Percentiles rank a stretch among this genome's conserved stretches.
Conservation (phyloP, 1,140 invertebrate species). For the Tetramorium simillimum region DNA sequence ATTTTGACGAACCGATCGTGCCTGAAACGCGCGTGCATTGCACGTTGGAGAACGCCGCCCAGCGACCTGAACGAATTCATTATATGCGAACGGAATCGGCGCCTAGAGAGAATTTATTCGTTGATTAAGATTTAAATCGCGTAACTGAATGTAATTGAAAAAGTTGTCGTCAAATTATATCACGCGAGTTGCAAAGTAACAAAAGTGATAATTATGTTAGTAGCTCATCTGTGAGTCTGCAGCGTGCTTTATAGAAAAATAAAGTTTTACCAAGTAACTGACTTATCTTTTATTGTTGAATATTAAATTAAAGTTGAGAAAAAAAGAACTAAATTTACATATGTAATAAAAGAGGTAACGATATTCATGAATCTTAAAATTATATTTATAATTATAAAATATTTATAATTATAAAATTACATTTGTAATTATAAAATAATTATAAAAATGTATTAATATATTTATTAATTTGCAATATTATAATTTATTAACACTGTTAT, state of each 20-base stretch:
- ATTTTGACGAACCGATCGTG: slow-evolving; percentile 29
- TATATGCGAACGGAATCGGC: slow-evolving; percentile 2
- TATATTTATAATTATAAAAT: no score
- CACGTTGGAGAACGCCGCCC: not conserved
- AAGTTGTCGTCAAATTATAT: slow-evolving; percentile 11
- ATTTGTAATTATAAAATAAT: no score
- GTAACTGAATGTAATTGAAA: slow-evolving; percentile 16
- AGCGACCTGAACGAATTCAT: slow-evolving; percentile 6
- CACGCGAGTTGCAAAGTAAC: not conserved
- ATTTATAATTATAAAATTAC: not conserved
- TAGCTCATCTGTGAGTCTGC: not conserved
- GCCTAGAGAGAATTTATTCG: not conserved
- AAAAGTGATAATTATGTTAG: slow-evolving; percentile 1
- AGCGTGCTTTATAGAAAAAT: not conserved
- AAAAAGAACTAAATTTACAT: not conserved
- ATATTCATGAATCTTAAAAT: not conserved
- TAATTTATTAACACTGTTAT: not conserved
- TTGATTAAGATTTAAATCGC: slow-evolving; percentile 23
- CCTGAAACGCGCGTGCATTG: not conserved
- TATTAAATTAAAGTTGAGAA: not conserved
- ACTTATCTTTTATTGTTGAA: not conserved
- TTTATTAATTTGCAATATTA: not conserved
- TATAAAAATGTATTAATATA: not conserved
- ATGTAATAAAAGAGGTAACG: not conserved
- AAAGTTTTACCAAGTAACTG: not conserved